These are phyloP conservation scores for Seira ritae DNA, from an alignment of 2,888 invertebrate species.

Conservation along the genomic window DNA sequence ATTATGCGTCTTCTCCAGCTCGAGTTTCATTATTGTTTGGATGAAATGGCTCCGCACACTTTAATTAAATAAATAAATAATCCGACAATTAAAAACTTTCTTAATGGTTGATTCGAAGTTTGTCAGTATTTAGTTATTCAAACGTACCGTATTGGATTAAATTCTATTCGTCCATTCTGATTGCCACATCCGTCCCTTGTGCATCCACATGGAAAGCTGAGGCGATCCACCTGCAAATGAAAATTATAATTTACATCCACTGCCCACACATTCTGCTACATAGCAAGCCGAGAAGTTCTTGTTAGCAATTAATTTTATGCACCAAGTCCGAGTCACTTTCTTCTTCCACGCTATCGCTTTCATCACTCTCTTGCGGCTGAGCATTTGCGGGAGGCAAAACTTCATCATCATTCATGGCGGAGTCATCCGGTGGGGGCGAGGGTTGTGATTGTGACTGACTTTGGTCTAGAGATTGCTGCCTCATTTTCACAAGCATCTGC, in stretches of 20 bases:
- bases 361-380: constrained; percentile 77
- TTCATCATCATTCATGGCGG: constrained; percentile 51
- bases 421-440: constrained; percentile 50
- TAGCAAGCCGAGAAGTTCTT: too few relatives aligned
- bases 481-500: constrained; percentile 84
- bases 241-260: constrained; percentile 12
- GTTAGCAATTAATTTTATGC: background rate
- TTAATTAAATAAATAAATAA: constrained; percentile 91
- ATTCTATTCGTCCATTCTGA: constrained; percentile 94
- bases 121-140: too few relatives aligned
- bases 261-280: background rate
- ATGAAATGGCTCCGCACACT: constrained; percentile 97
- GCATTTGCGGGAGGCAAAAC: constrained; percentile 75
- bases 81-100: too few relatives aligned
- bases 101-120: too few relatives aligned
- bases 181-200: constrained; percentile 96
- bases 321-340: constrained; percentile 80
- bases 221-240: constrained; percentile 85
- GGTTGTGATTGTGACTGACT: constrained; percentile 55
- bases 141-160: constrained; percentile 75
- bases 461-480: constrained; percentile 81
- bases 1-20: constrained; percentile 86
- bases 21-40: constrained; percentile 95
- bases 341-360: constrained; percentile 88
- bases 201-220: constrained; percentile 98